Conservation (phyloP, 2,888 invertebrate species). For the Cephus runcator region DNA sequence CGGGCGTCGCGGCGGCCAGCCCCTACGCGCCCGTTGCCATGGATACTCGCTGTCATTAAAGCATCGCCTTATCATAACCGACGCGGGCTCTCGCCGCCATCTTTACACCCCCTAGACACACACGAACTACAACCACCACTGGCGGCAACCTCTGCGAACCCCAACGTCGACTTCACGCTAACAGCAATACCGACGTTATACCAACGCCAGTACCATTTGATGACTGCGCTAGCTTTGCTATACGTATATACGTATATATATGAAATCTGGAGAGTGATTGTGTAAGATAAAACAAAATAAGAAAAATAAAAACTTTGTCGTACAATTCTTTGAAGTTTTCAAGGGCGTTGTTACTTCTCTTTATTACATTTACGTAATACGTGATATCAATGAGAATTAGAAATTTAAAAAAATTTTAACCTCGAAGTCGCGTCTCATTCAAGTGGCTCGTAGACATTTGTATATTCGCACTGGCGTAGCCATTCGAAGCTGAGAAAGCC, state of each 20-base stretch:
- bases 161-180: background rate
- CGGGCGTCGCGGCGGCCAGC: slow-evolving; percentile 61
- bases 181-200: background rate
- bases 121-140: background rate
- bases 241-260: background rate
- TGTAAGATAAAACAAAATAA: background rate
- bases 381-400: background rate
- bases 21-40: slow-evolving; percentile 62
- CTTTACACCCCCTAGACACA: slow-evolving; percentile 57
- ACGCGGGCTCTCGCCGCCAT: slow-evolving; percentile 62
- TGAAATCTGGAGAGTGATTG: background rate
- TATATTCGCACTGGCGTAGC: background rate
- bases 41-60: slow-evolving; percentile 64
- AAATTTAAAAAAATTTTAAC: background rate
- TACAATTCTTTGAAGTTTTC: background rate
- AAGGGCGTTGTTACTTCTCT: background rate
- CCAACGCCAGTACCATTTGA: background rate
- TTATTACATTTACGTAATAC: background rate
- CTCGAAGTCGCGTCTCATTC: background rate
- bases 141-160: slow-evolving; percentile 7
- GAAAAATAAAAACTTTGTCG: background rate
- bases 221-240: background rate
- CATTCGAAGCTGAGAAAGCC: background rate
- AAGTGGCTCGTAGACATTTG: background rate
- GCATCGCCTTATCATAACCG: slow-evolving; percentile 67